Evolutionary conservation across 2,888 invertebrate genomes (phyloP).

Genomic region (Geotrupes spiniger): DNA sequence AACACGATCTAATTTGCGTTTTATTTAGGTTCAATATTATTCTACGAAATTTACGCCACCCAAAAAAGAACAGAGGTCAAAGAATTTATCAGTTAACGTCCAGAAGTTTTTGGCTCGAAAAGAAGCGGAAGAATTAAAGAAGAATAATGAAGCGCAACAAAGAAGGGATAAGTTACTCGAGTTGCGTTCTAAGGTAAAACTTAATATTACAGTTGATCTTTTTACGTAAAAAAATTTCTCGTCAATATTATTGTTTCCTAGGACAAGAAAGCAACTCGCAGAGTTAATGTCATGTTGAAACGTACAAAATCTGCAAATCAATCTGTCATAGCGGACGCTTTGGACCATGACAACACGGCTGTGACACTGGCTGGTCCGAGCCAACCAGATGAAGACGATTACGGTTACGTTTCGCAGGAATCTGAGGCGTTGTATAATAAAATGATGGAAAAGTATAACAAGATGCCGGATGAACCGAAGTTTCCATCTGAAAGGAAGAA

Average conservation of each 20-base stretch:
- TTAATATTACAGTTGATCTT: slow-evolving; percentile 1
- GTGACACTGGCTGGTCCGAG: slow-evolving; percentile 70
- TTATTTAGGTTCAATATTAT: slow-evolving; percentile 59
- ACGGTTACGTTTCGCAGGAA: slow-evolving; percentile 84
- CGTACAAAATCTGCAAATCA: slow-evolving; percentile 88
- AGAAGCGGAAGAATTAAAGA: slow-evolving; percentile 73
- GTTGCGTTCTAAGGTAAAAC: slow-evolving; percentile 54
- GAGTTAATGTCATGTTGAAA: slow-evolving; percentile 61
- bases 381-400: slow-evolving; percentile 88
- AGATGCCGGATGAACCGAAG: slow-evolving; percentile 69
- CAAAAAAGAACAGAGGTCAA: slow-evolving; percentile 70
- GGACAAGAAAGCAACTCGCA: slow-evolving; percentile 48
- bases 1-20: neutral
- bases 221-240: slow-evolving; percentile 4
- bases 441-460: slow-evolving; percentile 80
- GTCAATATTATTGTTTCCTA: slow-evolving; percentile 30
- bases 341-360: slow-evolving; percentile 72
- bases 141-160: slow-evolving; percentile 59
- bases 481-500: slow-evolving; percentile 59
- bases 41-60: slow-evolving; percentile 79
- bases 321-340: slow-evolving; percentile 78
- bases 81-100: slow-evolving; percentile 73
- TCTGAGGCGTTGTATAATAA: slow-evolving; percentile 79
- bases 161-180: slow-evolving; percentile 65
- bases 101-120: slow-evolving; percentile 80